A percentile compares a stretch with the other conserved stretches of the same genome.
phyloP scores from a whole-genome alignment of 2,113 vertebrate species.

The Pitta sordida region DNA sequence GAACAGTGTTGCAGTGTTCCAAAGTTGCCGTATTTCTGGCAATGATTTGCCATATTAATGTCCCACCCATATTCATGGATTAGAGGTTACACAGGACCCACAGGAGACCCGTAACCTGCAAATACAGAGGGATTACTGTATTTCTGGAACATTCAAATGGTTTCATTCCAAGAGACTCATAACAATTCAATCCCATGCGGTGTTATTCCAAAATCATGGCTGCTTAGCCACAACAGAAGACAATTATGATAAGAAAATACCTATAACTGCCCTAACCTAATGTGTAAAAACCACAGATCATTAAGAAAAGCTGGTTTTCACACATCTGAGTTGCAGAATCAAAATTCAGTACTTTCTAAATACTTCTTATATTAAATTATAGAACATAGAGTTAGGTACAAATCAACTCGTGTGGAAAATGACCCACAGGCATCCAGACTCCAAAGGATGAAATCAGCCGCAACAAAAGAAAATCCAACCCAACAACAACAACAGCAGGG shows the following conservation, averaged over 20 bases:
- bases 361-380: neutral
- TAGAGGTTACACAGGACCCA: too few species aligned
- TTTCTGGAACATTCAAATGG: neutral
- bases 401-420: neutral
- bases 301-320: neutral
- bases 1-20: too few species aligned
- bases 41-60: too few species aligned
- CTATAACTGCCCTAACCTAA: neutral
- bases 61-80: too few species aligned
- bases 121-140: too few species aligned
- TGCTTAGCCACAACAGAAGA: neutral
- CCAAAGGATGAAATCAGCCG: neutral
- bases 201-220: neutral
- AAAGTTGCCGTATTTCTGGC: too few species aligned
- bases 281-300: neutral
- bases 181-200: neutral
- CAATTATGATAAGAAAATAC: neutral
- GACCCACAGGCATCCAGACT: neutral
- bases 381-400: neutral
- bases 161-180: neutral
- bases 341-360: neutral
- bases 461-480: neutral
- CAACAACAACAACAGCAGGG: neutral
- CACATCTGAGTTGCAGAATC: rapidly evolving
- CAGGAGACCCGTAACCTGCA: too few species aligned